These are phyloP conservation scores for Drosophila sordidapex DNA, from an alignment of 2,888 invertebrate genomes.

Conservation along the genomic window DNA sequence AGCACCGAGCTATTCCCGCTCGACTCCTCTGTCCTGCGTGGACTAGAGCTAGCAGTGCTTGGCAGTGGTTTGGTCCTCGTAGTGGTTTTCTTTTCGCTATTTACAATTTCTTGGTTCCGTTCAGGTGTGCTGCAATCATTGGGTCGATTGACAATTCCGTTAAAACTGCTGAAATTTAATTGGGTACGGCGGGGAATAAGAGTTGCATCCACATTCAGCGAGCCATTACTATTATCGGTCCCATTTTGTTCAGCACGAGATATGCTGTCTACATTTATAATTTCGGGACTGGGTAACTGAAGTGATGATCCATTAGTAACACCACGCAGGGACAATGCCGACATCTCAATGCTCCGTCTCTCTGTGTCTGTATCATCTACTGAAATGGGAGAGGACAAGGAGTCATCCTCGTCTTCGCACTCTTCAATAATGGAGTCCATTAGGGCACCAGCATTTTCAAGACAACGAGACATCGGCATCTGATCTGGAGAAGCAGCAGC, in stretches of 20 bases:
- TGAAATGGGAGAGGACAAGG: constrained; percentile 4
- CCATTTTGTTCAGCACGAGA: no score
- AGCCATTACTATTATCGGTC: background rate
- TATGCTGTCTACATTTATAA: background rate
- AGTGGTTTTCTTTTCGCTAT: background rate
- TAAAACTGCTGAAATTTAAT: constrained; percentile 32
- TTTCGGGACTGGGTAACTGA: background rate
- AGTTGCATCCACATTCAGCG: background rate
- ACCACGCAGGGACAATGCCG: constrained; percentile 2
- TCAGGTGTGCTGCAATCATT: constrained; percentile 36
- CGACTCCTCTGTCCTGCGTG: background rate
- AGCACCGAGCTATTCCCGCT: background rate
- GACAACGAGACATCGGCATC: background rate
- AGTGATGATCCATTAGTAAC: constrained; percentile 19
- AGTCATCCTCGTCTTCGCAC: constrained; percentile 21
- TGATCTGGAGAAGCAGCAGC: background rate
- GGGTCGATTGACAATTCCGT: constrained; percentile 15
- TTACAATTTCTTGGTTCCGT: background rate
- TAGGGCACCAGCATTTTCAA: background rate
- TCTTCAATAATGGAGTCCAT: constrained; percentile 44
- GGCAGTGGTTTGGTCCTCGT: background rate
- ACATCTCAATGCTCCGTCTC: background rate
- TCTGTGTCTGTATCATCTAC: constrained; percentile 3
- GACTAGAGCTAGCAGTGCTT: background rate
- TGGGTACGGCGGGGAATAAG: constrained; percentile 24